Percentiles rank a stretch among this genome's conserved stretches.
Conservation (phyloP, 2,888 invertebrate species). For the Helicoverpa assulta region DNA sequence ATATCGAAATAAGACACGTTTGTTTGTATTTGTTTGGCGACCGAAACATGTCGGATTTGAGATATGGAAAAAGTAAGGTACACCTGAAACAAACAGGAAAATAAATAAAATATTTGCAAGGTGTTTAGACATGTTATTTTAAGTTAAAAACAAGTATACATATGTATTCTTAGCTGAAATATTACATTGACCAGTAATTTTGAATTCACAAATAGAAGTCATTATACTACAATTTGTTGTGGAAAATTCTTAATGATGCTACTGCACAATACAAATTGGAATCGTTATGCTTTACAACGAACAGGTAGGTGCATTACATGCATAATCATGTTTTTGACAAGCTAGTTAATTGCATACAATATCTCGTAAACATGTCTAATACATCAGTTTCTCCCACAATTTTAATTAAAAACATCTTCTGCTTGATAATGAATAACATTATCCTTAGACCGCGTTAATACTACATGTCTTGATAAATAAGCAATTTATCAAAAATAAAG, state of each 20-base stretch:
- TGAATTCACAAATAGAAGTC: constrained; percentile 25
- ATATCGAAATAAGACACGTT: constrained; percentile 13
- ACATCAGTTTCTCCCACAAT: constrained; percentile 26
- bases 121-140: constrained; percentile 14
- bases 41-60: constrained; percentile 28
- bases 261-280: constrained; percentile 38
- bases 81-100: constrained; percentile 36
- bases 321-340: constrained; percentile 35
- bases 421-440: constrained; percentile 41
- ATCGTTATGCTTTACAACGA: constrained; percentile 32
- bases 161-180: constrained; percentile 15
- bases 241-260: constrained; percentile 39
- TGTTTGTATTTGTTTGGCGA: constrained; percentile 36
- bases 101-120: constrained; percentile 34
- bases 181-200: constrained; percentile 22
- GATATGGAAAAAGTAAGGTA: constrained; percentile 41
- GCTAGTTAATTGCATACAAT: constrained; percentile 32
- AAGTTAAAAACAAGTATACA: not conserved
- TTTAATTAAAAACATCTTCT: constrained; percentile 43
- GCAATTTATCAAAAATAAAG: constrained; percentile 51
- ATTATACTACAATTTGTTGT: constrained; percentile 48
- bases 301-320: constrained; percentile 14
- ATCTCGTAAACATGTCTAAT: constrained; percentile 14
- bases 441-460: constrained; percentile 24
- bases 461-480: constrained; percentile 38